Percentiles rank a stretch among this genome's conserved stretches.
Conservation (phyloP, 2,797 vertebrate genomes). For the Limosa lapponica region DNA sequence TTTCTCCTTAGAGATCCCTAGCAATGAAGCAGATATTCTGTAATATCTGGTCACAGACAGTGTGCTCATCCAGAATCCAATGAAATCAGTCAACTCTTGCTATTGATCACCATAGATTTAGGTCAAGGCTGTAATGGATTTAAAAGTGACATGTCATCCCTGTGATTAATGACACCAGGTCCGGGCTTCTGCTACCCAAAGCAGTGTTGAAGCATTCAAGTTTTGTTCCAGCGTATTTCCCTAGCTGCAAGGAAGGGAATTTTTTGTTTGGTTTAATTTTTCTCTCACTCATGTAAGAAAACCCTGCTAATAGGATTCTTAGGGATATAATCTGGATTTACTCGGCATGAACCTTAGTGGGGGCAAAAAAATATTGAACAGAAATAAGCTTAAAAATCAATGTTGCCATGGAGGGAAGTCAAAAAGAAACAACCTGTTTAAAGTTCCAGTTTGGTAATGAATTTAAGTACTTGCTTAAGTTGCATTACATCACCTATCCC, state of each 20-base stretch:
- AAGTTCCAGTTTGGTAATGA: conserved; percentile 17
- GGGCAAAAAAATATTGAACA: background rate
- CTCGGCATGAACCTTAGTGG: background rate
- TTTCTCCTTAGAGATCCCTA: background rate
- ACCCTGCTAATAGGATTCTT: background rate
- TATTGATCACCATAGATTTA: conserved; percentile 15
- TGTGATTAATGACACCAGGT: background rate
- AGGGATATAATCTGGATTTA: background rate
- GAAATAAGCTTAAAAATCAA: background rate
- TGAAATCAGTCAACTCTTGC: background rate
- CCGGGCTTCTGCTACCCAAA: background rate
- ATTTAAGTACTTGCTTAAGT: background rate
- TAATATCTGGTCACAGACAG: background rate
- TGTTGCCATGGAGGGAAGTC: background rate
- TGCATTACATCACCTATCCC: background rate
- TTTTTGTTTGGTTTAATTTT: conserved; percentile 18
- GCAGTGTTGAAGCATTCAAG: background rate
- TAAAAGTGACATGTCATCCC: background rate
- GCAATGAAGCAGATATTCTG: background rate
- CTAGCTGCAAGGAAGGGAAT: background rate
- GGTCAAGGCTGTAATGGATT: background rate
- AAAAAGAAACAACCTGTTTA: conserved; percentile 2
- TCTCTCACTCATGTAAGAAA: background rate
- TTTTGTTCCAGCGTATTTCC: background rate
- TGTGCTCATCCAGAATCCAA: background rate